These are phyloP conservation scores for Bombus pyrosoma DNA, from an alignment of 1,140 invertebrate species.

Conservation along the genomic window DNA sequence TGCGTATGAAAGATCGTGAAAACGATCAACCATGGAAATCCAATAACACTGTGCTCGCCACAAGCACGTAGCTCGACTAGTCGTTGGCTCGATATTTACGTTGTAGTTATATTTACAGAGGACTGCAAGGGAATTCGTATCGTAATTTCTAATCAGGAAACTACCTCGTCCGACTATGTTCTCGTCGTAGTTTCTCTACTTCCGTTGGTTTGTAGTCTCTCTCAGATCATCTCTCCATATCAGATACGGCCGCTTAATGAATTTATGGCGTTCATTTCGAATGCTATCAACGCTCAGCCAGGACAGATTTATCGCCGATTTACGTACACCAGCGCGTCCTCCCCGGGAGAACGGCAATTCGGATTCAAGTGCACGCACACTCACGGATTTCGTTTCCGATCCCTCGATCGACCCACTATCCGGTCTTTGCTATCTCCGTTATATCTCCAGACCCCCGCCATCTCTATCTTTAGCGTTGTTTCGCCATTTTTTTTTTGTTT, in stretches of 20 bases:
- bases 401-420: background rate
- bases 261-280: conserved; percentile 65
- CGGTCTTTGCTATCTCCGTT: background rate
- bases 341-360: conserved; percentile 49
- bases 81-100: background rate
- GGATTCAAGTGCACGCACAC: conserved; percentile 28
- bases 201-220: conserved; percentile 22
- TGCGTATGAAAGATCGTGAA: background rate
- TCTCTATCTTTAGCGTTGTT: background rate
- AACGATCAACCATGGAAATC: conserved; percentile 8
- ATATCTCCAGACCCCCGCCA: background rate
- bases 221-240: conserved; percentile 58
- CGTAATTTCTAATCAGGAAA: conserved; percentile 31
- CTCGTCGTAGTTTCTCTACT: conserved; percentile 15
- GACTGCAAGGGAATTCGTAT: background rate
- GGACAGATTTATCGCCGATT: conserved; percentile 66
- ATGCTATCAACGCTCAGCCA: conserved; percentile 59
- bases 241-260: conserved; percentile 65
- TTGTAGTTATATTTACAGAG: conserved; percentile 1
- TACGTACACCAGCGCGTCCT: conserved; percentile 40
- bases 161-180: background rate
- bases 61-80: background rate
- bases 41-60: background rate
- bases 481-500: background rate
- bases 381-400: conserved; percentile 38